These are phyloP conservation scores for Furnarius figulus DNA, from an alignment of 2,113 vertebrate genomes.

Conservation along the genomic window DNA sequence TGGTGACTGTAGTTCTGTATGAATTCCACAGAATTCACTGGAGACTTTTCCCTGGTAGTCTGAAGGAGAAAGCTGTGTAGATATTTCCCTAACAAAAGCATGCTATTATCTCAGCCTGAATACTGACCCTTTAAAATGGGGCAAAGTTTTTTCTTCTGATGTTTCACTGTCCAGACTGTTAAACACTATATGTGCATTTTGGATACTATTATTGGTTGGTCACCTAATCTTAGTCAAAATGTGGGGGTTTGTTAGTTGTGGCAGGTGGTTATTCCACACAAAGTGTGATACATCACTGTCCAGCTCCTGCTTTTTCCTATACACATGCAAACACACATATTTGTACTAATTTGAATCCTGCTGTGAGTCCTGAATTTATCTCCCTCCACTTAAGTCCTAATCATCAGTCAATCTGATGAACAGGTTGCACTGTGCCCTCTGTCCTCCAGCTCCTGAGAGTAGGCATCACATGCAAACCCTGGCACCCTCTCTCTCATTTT, in stretches of 20 bases:
- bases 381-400: neutral
- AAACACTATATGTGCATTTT: neutral
- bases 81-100: neutral
- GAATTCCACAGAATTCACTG: neutral
- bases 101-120: accelerated
- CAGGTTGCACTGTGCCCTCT: neutral
- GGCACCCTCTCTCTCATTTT: neutral
- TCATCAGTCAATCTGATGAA: neutral
- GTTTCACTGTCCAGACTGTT: neutral
- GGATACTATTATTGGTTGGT: neutral
- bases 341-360: neutral
- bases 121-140: neutral
- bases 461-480: neutral
- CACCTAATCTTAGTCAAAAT: neutral
- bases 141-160: neutral
- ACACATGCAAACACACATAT: accelerated
- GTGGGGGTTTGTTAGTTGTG: neutral
- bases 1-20: neutral
- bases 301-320: neutral
- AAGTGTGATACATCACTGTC: neutral
- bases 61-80: neutral
- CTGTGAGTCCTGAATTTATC: neutral
- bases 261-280: neutral
- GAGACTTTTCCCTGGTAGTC: neutral
- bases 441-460: neutral